Conservation (phyloP, 2,888 invertebrate genomes). For the Erpobdella octoculata region DNA sequence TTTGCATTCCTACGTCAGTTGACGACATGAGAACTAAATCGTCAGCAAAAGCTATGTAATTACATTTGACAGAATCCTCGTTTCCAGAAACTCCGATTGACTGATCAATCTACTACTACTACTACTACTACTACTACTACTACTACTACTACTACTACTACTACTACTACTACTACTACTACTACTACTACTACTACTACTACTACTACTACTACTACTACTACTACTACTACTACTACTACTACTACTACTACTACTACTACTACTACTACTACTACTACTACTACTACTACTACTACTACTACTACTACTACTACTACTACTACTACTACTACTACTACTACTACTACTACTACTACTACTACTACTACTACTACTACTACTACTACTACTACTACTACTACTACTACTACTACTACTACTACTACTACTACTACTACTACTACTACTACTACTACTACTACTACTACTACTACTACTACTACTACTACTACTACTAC, state of each 20-base stretch:
- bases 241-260: constrained; percentile 19
- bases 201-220: constrained; percentile 21
- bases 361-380: background rate
- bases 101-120: background rate
- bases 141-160: background rate
- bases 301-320: background rate
- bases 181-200: constrained; percentile 21
- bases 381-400: constrained; percentile 10
- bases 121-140: background rate
- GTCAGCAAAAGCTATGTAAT: too few relatives aligned
- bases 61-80: too few relatives aligned
- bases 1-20: too few relatives aligned
- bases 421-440: constrained; percentile 13
- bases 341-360: background rate
- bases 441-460: constrained; percentile 6
- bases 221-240: constrained; percentile 22
- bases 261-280: constrained; percentile 22
- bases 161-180: constrained; percentile 18
- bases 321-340: background rate
- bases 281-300: constrained; percentile 23
- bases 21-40: too few relatives aligned
- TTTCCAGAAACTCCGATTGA: too few relatives aligned
- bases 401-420: constrained; percentile 23
- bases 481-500: constrained; percentile 9
- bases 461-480: constrained; percentile 9